Evolutionary conservation across 2,113 vertebrate species (phyloP), one percentile per base, ranked within the genome.

Genomic region (Pristiophorus japonicus): DNA sequence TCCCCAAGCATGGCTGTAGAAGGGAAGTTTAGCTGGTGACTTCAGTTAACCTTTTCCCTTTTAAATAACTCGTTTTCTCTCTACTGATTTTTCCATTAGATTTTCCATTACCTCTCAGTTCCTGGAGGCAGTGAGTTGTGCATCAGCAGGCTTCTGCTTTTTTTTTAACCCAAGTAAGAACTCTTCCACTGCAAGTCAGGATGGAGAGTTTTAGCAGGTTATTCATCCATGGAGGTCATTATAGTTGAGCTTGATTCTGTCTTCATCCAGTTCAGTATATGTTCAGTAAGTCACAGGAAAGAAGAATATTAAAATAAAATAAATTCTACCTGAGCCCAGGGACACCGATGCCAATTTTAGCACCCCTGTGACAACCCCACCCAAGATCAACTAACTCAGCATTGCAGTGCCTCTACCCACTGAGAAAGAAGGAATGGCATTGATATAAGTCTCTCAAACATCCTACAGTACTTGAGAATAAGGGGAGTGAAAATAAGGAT

Each of bases 31-130:
- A 5, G 38, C 51, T 67, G 91, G 20, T 24, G 51, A 70, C 11
- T 47, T 94, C 88, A 92, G 38, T 94, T 70, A 47, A 70, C 66
- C 18, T 65, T 27, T 94, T 94, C 42, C 66, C 45, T 94, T 51
- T 59, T 62, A 90, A 34, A 12, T 42, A 20, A 22, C 63, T 22
- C 16, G 20, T n/a, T 8, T 92, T 92, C 62, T 65, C 62, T 22
- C 14, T 10, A 63, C n/a, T 92, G 90, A 65, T 65, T 63, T 92
- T 62, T 34, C 30, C 51, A n/a, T 7, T n/a, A 62, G 2, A 66
- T 93, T 24, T 45, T 55, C 38, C 65, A 47, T 47, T 94, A 70
- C 3, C 42, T 70, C 38, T 67, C 38, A 12, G 24, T 3, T 47
- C 66, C 22, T 94, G 92, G 11, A 47, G 42, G 30, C 12, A 65